A percentile compares a stretch with the other conserved stretches of the same genome.
Evolutionary conservation across 2,888 invertebrate species (phyloP).

Genomic region (Caenorhabditis sulstoni): DNA sequence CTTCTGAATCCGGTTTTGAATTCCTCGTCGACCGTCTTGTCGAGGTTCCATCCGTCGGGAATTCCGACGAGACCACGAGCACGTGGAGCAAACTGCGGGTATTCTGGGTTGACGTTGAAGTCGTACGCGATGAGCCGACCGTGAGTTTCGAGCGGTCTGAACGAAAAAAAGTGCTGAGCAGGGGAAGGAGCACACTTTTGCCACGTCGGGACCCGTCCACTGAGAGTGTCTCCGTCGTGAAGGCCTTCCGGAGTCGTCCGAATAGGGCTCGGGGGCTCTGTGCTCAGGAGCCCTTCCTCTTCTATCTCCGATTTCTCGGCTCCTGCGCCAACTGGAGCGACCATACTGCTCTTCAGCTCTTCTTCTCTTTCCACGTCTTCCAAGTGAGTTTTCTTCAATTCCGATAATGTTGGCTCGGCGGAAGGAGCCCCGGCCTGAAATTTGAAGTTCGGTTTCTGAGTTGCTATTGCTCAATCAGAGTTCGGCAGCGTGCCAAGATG

Average conservation of each 20-base stretch:
- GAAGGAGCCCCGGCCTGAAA: conserved; percentile 39
- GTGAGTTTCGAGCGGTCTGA: conserved; percentile 34
- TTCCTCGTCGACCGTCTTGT: conserved; percentile 58
- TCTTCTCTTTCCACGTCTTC: conserved; percentile 29
- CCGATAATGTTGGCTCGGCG: conserved; percentile 43
- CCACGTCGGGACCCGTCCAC: conserved; percentile 5
- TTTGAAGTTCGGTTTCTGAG: too few relatives aligned
- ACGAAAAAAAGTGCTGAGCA: neutral
- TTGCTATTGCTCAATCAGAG: too few relatives aligned
- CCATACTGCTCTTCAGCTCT: conserved; percentile 46
- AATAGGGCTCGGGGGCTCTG: conserved; percentile 9
- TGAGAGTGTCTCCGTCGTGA: conserved; percentile 27
- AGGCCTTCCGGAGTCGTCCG: conserved; percentile 3
- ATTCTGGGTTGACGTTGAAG: conserved; percentile 53
- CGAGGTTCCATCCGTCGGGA: conserved; percentile 64
- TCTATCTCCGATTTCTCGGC: conserved; percentile 7
- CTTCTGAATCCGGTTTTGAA: conserved; percentile 47
- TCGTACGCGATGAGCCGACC: conserved; percentile 42
- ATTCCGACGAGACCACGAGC: conserved; percentile 63
- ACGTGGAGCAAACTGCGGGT: conserved; percentile 47
- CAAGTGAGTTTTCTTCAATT: conserved; percentile 24
- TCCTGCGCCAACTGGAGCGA: conserved; percentile 19
- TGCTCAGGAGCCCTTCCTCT: conserved; percentile 18
- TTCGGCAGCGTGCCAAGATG: too few relatives aligned
- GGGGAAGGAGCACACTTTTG: conserved; percentile 2